Base-by-base conservation (phyloP, 2,888 invertebrate species). In the Heterodera filipjevi region DNA sequence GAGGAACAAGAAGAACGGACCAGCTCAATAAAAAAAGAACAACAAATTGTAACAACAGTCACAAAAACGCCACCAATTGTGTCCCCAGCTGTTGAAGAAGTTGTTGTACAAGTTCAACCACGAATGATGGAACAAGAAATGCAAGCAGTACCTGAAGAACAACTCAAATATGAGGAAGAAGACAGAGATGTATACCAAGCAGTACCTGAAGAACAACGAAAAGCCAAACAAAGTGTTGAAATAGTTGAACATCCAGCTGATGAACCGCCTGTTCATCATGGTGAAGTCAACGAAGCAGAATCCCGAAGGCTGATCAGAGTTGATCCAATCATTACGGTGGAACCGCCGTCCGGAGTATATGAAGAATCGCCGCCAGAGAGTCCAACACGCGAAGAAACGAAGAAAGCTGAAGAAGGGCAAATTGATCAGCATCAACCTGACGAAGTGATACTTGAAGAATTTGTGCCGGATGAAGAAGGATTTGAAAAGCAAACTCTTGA, bases 361-460 rank as follows among this genome's bases (percentile, higher is more conserved):
- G 59, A 59, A 27, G 59, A 59, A 59, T 59, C 59, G 59, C 59
- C 59, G n/a, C 59, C 59, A 59, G 59, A 59, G 6, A 59, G 59
- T 27, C 59, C 59, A 49, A 19, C 19, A 27, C 27, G 59, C n/a
- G 59, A 59, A 27, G 59, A 27, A 59, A 59, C 6, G 27, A 27
- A 59, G 3, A 22, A 6, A 5, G 53, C 6, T 16, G 6, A 53
- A 53, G 53, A 6, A 6, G 39, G 12, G 12, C 39, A 53, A 53
- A 6, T 19, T 19, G 22, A 53, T 1, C 22, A 19, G 5, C 22
- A 22, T 53, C 16, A 53, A 2, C 1, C 0, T 16, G 53, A 53
- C 2, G 53, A n/a, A n/a, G n/a, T n/a, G n/a, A n/a, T n/a, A n/a
- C n/a, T 22, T 2, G 53, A 53, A 53, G 22, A 53, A 3, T 6